Conservation (phyloP, 1,140 invertebrate species). For the Pachyrhynchus sulphureomaculatus region DNA sequence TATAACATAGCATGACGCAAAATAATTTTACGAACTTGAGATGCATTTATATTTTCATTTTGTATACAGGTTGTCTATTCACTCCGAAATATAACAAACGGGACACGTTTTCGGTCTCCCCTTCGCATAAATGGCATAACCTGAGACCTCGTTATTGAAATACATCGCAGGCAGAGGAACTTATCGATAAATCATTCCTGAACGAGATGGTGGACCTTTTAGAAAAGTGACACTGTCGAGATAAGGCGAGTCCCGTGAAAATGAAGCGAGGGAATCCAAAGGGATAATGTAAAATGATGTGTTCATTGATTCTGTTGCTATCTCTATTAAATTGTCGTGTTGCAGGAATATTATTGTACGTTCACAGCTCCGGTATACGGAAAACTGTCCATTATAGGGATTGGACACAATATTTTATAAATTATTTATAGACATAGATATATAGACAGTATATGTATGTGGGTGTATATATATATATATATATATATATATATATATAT, state of each 20-base stretch:
- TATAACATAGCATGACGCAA: too few species aligned
- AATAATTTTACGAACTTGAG: too few species aligned
- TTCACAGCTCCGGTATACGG: too few species aligned
- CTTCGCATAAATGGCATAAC: slow-evolving; percentile 21
- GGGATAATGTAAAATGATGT: slow-evolving; percentile 24
- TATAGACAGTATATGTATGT: too few species aligned
- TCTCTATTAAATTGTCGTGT: slow-evolving; percentile 21
- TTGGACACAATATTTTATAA: too few species aligned
- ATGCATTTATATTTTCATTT: too few species aligned
- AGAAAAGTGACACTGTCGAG: slow-evolving; percentile 30
- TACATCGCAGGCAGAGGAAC: slow-evolving; percentile 25
- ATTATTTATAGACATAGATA: too few species aligned
- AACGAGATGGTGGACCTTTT: slow-evolving; percentile 30
- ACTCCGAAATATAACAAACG: slow-evolving; percentile 10
- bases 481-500: too few species aligned
- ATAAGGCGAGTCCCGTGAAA: slow-evolving; percentile 24
- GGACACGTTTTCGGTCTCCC: slow-evolving; percentile 13
- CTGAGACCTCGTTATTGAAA: slow-evolving; percentile 28
- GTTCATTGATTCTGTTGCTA: slow-evolving; percentile 16
- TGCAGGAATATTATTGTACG: neutral
- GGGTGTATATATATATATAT: too few species aligned
- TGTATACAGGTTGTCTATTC: slow-evolving; percentile 9
- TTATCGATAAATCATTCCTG: slow-evolving; percentile 29
- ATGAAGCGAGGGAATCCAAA: slow-evolving; percentile 13
- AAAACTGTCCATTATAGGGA: too few species aligned